phyloP scores from a whole-genome alignment of 2,888 invertebrate genomes.

The Chaetoderma sp. region DNA sequence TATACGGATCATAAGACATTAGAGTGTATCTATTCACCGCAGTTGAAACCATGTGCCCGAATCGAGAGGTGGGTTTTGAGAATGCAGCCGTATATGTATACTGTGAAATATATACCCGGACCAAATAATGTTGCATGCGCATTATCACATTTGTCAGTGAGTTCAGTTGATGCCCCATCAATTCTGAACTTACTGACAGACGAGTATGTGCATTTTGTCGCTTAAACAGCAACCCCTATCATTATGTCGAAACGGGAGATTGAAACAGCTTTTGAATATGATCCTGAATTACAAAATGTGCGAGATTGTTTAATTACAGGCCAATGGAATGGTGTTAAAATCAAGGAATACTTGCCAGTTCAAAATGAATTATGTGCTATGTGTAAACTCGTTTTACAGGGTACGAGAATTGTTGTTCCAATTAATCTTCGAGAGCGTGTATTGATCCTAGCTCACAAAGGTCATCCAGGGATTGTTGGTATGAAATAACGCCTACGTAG shows the following conservation, averaged over 20 bases:
- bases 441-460: slow-evolving; percentile 25
- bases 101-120: slow-evolving; percentile 28
- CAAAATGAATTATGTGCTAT: slow-evolving; percentile 20
- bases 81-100: slow-evolving; percentile 37
- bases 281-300: slow-evolving; percentile 23
- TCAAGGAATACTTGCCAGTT: slow-evolving; percentile 20
- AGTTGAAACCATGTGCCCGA: slow-evolving; percentile 45
- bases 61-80: slow-evolving; percentile 46
- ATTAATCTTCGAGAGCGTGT: neutral
- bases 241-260: slow-evolving; percentile 22
- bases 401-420: slow-evolving; percentile 28
- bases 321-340: slow-evolving; percentile 9
- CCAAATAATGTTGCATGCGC: slow-evolving; percentile 31
- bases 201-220: neutral
- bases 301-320: slow-evolving; percentile 2
- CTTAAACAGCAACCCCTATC: neutral
- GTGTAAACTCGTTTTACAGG: slow-evolving; percentile 30
- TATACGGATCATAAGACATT: slow-evolving; percentile 51
- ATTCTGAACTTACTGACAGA: neutral
- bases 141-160: no score
- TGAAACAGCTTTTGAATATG: slow-evolving; percentile 24
- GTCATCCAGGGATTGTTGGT: slow-evolving; percentile 26
- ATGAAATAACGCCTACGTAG: slow-evolving; percentile 18
- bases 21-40: slow-evolving; percentile 39
- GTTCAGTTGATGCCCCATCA: neutral